Conservation (phyloP, 2,888 invertebrate genomes). For the Schizaphis graminum region DNA sequence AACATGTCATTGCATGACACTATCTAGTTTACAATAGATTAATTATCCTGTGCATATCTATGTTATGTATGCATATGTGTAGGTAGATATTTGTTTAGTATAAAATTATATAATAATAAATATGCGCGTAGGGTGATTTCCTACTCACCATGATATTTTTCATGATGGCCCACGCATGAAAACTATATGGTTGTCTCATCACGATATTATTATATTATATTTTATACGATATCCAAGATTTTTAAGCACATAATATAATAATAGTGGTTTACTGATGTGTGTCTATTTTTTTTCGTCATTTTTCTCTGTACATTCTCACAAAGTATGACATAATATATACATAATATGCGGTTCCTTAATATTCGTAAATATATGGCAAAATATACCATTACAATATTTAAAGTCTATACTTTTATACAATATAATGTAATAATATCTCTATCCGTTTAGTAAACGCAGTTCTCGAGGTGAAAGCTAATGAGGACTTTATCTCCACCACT, state of each 20-base stretch:
- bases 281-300: neutral
- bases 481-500: neutral
- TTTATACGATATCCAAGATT: neutral
- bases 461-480: neutral
- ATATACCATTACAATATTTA: neutral
- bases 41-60: neutral
- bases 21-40: neutral
- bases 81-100: neutral
- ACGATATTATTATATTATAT: neutral
- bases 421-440: neutral
- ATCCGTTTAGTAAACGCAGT: neutral
- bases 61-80: neutral
- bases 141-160: neutral
- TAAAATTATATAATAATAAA: neutral
- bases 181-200: neutral
- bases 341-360: neutral
- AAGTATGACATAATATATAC: neutral
- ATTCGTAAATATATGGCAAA: neutral
- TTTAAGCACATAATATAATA: neutral
- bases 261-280: neutral
- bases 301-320: neutral
- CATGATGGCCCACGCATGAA: neutral
- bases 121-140: neutral
- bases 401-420: neutral
- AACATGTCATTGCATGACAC: neutral